phyloP scores from a whole-genome alignment of 2,113 vertebrate genomes.

The Argyrosomus japonicus region DNA sequence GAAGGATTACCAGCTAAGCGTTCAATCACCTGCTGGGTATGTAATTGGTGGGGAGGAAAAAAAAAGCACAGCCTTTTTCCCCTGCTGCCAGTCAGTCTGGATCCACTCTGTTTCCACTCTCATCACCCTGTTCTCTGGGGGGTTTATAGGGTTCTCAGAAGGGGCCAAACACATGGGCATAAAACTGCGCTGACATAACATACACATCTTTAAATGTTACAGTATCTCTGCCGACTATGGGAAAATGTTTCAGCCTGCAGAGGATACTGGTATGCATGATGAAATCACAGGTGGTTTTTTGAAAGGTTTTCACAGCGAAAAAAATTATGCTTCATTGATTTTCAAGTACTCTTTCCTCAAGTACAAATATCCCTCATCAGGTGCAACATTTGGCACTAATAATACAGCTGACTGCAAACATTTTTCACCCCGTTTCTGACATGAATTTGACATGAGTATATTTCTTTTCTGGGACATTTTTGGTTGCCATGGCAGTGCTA shows the following conservation, averaged over 20 bases:
- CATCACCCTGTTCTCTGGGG: slow-evolving; percentile 10
- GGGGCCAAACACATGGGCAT: neutral
- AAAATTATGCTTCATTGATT: neutral
- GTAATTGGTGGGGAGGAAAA: slow-evolving; percentile 53
- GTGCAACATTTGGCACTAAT: neutral
- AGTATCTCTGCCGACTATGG: neutral
- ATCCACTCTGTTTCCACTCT: slow-evolving; percentile 15
- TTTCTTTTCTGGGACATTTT: neutral
- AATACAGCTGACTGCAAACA: neutral
- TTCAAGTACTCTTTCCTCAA: neutral
- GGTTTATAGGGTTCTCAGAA: slow-evolving; percentile 22
- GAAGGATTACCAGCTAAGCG: slow-evolving; percentile 53
- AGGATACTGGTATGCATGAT: neutral
- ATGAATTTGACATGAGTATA: neutral
- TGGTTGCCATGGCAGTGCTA: neutral
- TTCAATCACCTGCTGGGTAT: slow-evolving; percentile 57
- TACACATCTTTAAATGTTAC: neutral
- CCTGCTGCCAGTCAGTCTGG: slow-evolving; percentile 30
- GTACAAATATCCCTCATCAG: neutral
- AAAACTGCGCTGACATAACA: slow-evolving; percentile 13
- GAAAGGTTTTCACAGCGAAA: neutral
- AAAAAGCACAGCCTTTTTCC: slow-evolving; percentile 28
- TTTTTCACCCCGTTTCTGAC: neutral
- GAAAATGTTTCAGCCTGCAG: neutral
- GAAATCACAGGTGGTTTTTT: neutral